These are phyloP conservation scores for Ips typographus DNA, from an alignment of 1,140 invertebrate species.

Conservation along the genomic window DNA sequence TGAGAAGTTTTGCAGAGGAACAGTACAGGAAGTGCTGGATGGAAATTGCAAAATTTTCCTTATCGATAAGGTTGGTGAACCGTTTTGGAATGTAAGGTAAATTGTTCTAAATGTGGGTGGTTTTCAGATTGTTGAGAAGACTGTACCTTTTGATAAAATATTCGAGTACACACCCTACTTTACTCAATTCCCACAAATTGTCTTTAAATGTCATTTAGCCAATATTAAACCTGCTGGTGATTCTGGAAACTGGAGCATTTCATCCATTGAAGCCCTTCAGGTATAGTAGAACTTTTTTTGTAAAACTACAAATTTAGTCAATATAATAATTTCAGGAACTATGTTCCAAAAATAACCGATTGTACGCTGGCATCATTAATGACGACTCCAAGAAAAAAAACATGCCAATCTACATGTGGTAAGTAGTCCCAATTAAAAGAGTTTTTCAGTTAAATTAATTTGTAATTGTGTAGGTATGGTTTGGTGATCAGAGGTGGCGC, in stretches of 20 bases:
- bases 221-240: conserved; percentile 39
- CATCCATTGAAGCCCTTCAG: conserved; percentile 39
- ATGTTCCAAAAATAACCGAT: conserved; percentile 29
- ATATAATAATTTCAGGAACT: conserved; percentile 22
- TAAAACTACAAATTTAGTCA: neutral
- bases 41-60: conserved; percentile 31
- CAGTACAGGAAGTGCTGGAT: conserved; percentile 19
- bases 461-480: conserved; percentile 29
- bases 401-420: conserved; percentile 36
- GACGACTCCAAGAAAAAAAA: conserved; percentile 4
- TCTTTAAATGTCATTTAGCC: conserved; percentile 34
- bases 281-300: conserved; percentile 4
- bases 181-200: conserved; percentile 17
- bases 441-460: neutral
- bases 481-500: conserved; percentile 29
- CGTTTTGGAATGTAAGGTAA: too few species aligned
- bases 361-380: conserved; percentile 22
- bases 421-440: conserved; percentile 11
- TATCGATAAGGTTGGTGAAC: conserved; percentile 27
- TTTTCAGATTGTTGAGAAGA: conserved; percentile 7
- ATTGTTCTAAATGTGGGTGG: too few species aligned
- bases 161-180: conserved; percentile 36
- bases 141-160: conserved; percentile 22
- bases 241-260: conserved; percentile 35
- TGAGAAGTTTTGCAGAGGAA: conserved; percentile 22